Conservation (phyloP, 2,888 invertebrate species). For the Ormyrus pomaceus region DNA sequence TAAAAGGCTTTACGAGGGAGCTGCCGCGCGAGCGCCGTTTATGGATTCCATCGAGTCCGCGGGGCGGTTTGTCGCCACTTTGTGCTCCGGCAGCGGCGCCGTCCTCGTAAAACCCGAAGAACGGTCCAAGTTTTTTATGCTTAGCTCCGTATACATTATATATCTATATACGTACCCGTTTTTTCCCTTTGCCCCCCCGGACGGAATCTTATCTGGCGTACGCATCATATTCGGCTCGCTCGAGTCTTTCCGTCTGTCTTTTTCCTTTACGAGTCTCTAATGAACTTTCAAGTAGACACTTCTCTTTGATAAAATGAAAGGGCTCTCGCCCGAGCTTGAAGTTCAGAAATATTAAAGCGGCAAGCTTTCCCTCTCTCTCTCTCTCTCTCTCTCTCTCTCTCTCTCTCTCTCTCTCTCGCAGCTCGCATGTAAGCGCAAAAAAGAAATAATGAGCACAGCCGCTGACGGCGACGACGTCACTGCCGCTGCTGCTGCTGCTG, state of each 20-base stretch:
- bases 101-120: conserved; percentile 36
- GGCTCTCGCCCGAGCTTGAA: background rate
- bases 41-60: conserved; percentile 45
- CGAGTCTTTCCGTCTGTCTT: background rate
- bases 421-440: background rate
- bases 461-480: no score
- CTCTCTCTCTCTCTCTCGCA: no score
- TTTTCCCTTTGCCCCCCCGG: background rate
- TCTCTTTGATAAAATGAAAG: conserved; percentile 46
- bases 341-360: conserved; percentile 46
- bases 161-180: background rate
- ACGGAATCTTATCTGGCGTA: conserved; percentile 42
- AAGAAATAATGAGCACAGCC: conserved; percentile 13
- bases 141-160: background rate
- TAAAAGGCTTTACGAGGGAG: conserved; percentile 40
- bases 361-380: no score
- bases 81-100: conserved; percentile 19
- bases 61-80: conserved; percentile 52
- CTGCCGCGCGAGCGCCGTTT: conserved; percentile 38
- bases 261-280: conserved; percentile 50
- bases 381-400: no score
- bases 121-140: background rate
- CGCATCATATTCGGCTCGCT: conserved; percentile 39
- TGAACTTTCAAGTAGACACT: conserved; percentile 56
- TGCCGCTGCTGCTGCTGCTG: no score